Conservation (phyloP, 2,113 vertebrate species). For the Apeltes quadracus region DNA sequence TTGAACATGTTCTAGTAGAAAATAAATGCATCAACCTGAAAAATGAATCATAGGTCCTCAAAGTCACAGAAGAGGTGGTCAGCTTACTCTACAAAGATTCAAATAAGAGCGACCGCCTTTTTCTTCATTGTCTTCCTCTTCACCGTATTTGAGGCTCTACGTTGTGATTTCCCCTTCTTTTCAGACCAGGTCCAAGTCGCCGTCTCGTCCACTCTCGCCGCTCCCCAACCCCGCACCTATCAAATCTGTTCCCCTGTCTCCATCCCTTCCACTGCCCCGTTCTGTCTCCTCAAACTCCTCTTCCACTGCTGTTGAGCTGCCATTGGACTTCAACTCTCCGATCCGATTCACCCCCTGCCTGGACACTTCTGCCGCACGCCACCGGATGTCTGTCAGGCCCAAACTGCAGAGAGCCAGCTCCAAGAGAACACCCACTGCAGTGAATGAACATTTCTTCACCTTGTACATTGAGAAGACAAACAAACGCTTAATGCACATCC, state of each 20-base stretch:
- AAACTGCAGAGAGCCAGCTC: constrained; percentile 88
- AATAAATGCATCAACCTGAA: neutral
- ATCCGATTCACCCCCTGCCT: constrained; percentile 84
- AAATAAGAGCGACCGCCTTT: neutral
- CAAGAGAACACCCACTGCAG: constrained; percentile 81
- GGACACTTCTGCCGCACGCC: constrained; percentile 93
- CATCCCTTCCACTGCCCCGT: constrained; percentile 60
- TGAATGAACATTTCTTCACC: constrained; percentile 64
- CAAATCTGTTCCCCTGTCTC: constrained; percentile 43
- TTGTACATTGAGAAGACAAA: neutral
- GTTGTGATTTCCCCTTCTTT: constrained; percentile 18
- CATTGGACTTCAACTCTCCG: constrained; percentile 84
- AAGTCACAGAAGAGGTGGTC: neutral
- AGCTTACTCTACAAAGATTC: neutral
- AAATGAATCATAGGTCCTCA: neutral
- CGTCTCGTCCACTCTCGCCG: constrained; percentile 71
- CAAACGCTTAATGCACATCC: neutral
- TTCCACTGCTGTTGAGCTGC: constrained; percentile 55
- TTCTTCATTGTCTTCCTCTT: neutral
- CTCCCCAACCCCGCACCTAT: constrained; percentile 59
- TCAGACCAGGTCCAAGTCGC: constrained; percentile 75
- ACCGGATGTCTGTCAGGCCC: constrained; percentile 93
- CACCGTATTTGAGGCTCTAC: neutral
- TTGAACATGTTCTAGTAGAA: neutral
- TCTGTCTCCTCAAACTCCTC: constrained; percentile 49